Percentiles rank a stretch among this genome's conserved stretches.
Evolutionary conservation across 2,113 vertebrate genomes (phyloP).

Genomic region (Mastomys coucha): DNA sequence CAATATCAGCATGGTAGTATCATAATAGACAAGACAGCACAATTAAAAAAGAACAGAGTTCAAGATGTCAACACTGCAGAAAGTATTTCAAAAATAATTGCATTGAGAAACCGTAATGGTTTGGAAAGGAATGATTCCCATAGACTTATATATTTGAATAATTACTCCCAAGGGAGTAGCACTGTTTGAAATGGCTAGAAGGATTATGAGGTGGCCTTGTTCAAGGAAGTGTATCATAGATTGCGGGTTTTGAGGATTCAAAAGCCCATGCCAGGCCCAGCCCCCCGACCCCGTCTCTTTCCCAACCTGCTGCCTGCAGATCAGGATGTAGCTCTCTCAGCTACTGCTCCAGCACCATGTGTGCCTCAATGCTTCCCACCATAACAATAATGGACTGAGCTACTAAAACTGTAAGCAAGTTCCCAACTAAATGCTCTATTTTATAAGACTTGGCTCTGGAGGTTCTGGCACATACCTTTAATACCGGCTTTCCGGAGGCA

Average conservation of each 20-base stretch:
- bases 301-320: background rate
- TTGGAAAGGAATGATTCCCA: background rate
- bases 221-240: background rate
- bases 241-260: background rate
- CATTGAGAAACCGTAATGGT: background rate
- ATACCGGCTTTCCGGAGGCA: background rate
- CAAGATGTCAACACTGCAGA: background rate
- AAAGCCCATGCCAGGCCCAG: background rate
- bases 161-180: background rate
- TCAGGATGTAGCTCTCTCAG: background rate
- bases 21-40: background rate
- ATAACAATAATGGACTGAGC: background rate
- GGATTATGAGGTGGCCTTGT: background rate
- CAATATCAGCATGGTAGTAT: background rate
- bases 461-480: background rate
- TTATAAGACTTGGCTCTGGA: background rate
- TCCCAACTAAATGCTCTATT: background rate
- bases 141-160: background rate
- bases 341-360: background rate
- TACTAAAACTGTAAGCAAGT: background rate
- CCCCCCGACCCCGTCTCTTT: background rate
- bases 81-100: background rate
- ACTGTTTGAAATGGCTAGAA: background rate
- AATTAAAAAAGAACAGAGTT: background rate
- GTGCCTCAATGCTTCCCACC: background rate